Percentiles rank a stretch among this genome's conserved stretches.
These are phyloP conservation scores for Eptesicus fuscus DNA, from an alignment of 2,113 vertebrate genomes.

Conservation along the genomic window DNA sequence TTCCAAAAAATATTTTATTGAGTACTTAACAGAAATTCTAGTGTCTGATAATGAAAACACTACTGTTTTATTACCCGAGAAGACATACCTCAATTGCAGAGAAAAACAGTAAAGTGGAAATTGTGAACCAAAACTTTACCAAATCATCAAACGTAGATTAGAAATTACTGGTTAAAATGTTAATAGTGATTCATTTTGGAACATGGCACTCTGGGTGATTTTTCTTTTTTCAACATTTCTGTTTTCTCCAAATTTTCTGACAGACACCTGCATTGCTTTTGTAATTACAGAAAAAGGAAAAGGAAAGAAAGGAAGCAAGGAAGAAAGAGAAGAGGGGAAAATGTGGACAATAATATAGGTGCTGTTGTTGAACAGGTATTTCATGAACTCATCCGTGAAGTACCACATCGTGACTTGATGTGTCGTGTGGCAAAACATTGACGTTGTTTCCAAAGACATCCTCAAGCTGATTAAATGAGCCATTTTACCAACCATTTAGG, in stretches of 20 bases:
- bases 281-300: neutral
- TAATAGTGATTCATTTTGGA: neutral
- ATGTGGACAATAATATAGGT: neutral
- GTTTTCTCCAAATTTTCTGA: neutral
- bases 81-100: neutral
- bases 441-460: neutral
- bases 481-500: neutral
- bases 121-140: neutral
- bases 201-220: neutral
- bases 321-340: neutral
- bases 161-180: neutral
- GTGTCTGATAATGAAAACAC: neutral
- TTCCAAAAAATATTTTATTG: neutral
- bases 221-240: neutral
- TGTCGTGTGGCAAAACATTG: neutral
- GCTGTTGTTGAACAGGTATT: neutral
- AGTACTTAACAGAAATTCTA: neutral
- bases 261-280: neutral
- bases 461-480: neutral
- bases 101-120: slow-evolving; percentile 20
- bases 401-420: neutral
- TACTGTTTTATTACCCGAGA: neutral
- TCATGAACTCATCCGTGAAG: neutral
- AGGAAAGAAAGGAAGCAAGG: neutral
- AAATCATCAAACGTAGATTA: neutral